Base-by-base conservation (phyloP, 2,113 vertebrate species). In the Semnornis frantzii region DNA sequence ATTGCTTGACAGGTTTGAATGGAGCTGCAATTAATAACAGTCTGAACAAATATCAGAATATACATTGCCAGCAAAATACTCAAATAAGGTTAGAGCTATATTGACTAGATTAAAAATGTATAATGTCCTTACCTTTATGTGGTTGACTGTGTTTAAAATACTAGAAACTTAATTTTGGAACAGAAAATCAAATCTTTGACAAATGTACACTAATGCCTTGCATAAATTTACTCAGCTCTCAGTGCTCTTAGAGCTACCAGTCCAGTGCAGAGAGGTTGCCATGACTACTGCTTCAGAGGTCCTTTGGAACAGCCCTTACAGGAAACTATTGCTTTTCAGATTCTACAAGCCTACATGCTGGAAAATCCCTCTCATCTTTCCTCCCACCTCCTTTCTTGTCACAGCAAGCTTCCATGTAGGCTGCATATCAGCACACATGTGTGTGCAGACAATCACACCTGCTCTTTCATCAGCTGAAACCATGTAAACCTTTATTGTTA, bases 41-140 rank as follows among this genome's bases (percentile, higher is more conserved):
- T 91, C 48, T 91, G 87, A 77, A 91, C 37, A 87, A 72, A 78
- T 90, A 87, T 54, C 78, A 94, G 87, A 96, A 94, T 46, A 82
- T 14, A 78, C 2, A 9, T 60, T 50, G 44, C 37, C 9, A 3
- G 54, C 31, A 69, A 90, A 74, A 58, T 48, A 68, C 12, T 34
- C 28, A 80, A 44, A 74, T 44, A 62, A 39, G 8, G 27, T 33
- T 75, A 62, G 25, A 87, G 28, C 6, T 48, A 81, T 11, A 60
- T 70, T 83, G 81, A 74, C 31, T 27, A 63, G 48, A 75, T 66
- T 42, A 64, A 90, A 93, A 92, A 42, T 39, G 4, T 30, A 27
- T 23, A 27, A 81, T 58, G 5, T 39, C 37, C 25, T 42, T 46
- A 28, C 39, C 27, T 34, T 34, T 50, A 21, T 73, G 50, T 3